Evolutionary conservation across 2,113 vertebrate genomes (phyloP), one percentile per base, ranked within the genome.

Genomic region (Mola mola): DNA sequence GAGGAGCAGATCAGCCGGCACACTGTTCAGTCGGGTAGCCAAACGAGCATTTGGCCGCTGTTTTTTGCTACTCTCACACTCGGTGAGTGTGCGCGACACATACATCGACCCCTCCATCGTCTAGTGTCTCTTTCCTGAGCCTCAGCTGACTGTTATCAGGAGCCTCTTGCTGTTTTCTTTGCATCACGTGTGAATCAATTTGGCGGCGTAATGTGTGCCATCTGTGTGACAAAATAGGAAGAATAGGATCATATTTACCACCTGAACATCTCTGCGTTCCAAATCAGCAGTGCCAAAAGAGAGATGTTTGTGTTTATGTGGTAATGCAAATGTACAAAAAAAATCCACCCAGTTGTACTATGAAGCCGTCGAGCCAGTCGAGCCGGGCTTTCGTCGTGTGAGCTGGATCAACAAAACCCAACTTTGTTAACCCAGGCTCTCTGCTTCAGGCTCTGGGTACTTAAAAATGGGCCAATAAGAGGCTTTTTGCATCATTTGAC

Each of bases 21-120:
- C 4, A 4, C 11, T 1, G 26, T 17, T 43, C 11, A 1, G n/a
- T 9, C 0, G n/a, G 16, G 21, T 0, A 10, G 11, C 47, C 31
- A 46, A 47, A 61, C 3, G 1, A 33, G 31, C 56, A 61, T 61
- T 61, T 70, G 56, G 47, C 40, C 17, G 41, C 1, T 22, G 53
- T 20, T 20, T 4, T 22, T 22, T 46, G 31, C 15, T 8, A 8
- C 48, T 62, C 47, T 55, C 40, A 44, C 55, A 60, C 28, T 12
- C 33, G 3, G 5, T 33, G 26, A 50, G 22, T 58, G 11, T 34
- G 8, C 12, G 37, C 26, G 15, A 20, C 43, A 16, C 37, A 4
- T 1, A 13, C 13, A 6, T 25, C 25, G 59, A 49, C 43, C 31
- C 24, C 2, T 13, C 5, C 9, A 0, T 6, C 5, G 4, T 13